Conservation (phyloP, 2,797 vertebrate species). For the Salarias fasciatus region DNA sequence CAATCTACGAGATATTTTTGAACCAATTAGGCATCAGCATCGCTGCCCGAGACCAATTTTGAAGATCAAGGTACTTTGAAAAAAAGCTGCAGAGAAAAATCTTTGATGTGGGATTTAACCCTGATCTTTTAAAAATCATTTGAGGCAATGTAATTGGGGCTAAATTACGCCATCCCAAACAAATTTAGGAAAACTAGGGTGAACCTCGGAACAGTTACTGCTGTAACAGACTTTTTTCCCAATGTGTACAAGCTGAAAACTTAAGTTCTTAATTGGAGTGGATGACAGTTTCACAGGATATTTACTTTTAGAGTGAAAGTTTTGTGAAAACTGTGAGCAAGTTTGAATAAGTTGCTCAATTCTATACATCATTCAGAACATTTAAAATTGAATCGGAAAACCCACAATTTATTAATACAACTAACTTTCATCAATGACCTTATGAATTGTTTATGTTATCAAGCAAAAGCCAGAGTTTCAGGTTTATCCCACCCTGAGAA, state of each 20-base stretch:
- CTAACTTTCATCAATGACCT: too few species aligned
- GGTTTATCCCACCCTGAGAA: neutral
- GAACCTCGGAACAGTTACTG: constrained; percentile 64
- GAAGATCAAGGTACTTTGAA: constrained; percentile 79
- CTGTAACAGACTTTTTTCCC: constrained; percentile 50
- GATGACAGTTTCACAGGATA: constrained; percentile 36
- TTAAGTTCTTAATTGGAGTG: constrained; percentile 57
- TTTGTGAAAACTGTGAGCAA: constrained; percentile 23
- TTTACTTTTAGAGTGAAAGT: constrained; percentile 48
- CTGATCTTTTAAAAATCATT: constrained; percentile 78
- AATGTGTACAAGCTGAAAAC: constrained; percentile 55
- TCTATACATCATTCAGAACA: constrained; percentile 24
- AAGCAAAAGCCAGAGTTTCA: neutral
- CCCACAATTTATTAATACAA: too few species aligned
- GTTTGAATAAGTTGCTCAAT: constrained; percentile 15
- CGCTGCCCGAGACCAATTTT: constrained; percentile 78
- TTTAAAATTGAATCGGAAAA: neutral
- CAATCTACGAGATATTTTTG: constrained; percentile 77
- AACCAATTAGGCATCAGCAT: constrained; percentile 78
- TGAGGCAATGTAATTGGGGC: constrained; percentile 75
- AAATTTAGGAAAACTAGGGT: constrained; percentile 76
- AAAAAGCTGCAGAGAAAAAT: constrained; percentile 70
- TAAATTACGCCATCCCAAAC: constrained; percentile 81
- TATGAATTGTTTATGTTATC: too few species aligned
- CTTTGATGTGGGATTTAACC: constrained; percentile 81